Evolutionary conservation across 2,888 invertebrate genomes (phyloP), one percentile per base, ranked within the genome.

Genomic region (Cataglyphis livida): DNA sequence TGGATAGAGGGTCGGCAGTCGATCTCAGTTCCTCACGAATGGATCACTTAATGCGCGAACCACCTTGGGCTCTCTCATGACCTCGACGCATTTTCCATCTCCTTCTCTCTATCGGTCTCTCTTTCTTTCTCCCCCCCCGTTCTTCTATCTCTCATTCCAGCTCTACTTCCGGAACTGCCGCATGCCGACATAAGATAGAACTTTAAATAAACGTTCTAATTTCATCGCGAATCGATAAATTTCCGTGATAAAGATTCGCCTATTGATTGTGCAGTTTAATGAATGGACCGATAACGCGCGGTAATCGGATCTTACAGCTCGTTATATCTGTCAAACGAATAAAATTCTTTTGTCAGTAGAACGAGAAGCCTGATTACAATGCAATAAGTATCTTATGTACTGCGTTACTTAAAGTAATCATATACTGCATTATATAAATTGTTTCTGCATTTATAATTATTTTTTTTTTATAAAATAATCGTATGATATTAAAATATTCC

Each of bases 21-120:
- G 76, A 78, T 41, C 28, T 65, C 79, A 68, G 65, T 79, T 87
- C 64, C 21, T 81, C 61, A 66, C 66, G 75, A 79, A 41, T 82
- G 59, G 76, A 79, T 68, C 84, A 70, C 82, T 83, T 89, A 85
- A 88, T 85, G 79, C 83, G 79, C 81, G 73, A 83, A 74, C 81
- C 73, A 62, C 62, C 82, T 62, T 83, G 74, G 68, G 44, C 35
- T 41, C 82, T 83, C 74, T 73, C 74, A 32, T 81, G 35, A 41
- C 51, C 64, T 51, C 44, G 21, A 32, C 51, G 35, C 18, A 61
- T 70, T 61, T 54, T 44, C 25, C 41, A 5, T 41, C 41, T 12
- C 18, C 5, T 38, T 70, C 41, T 32, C 6, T 18, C n/a, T 54
- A 21, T 44, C 3, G 0, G 10, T 15, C 32, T 32, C 48, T 66